phyloP scores from a whole-genome alignment of 2,797 vertebrate species.

The Amniataba percoides region DNA sequence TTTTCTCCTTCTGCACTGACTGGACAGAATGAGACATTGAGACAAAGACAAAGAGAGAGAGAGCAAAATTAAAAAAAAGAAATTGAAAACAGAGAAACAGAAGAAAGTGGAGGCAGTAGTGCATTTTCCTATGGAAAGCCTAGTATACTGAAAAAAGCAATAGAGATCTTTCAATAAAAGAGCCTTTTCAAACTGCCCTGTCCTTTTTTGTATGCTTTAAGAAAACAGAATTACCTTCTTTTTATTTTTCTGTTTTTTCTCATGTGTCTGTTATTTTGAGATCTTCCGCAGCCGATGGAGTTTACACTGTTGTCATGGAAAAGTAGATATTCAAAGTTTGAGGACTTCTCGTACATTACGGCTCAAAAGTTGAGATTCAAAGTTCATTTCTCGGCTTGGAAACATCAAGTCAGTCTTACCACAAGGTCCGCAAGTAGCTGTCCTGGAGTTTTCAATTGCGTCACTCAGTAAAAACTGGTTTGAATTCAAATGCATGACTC shows the following conservation, averaged over 20 bases:
- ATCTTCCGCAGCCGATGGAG: background rate
- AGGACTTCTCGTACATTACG: background rate
- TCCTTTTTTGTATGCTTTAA: background rate
- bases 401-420: background rate
- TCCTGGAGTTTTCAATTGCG: background rate
- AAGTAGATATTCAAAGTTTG: background rate
- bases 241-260: background rate
- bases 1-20: conserved; percentile 46
- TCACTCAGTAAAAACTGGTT: background rate
- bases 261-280: background rate
- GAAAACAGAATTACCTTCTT: background rate
- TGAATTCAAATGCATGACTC: background rate
- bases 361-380: background rate
- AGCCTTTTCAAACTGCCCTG: background rate
- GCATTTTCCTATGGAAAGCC: conserved; percentile 3
- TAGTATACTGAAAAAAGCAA: background rate
- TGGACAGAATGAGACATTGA: conserved; percentile 58
- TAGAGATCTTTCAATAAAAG: background rate
- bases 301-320: background rate
- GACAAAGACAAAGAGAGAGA: conserved; percentile 27
- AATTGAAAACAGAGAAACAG: conserved; percentile 7
- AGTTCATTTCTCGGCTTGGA: background rate
- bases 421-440: background rate
- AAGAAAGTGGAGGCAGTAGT: conserved; percentile 10
- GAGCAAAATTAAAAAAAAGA: conserved; percentile 8